Conservation (phyloP, 2,888 invertebrate species). For the Lepidocyrtinus sp. region DNA sequence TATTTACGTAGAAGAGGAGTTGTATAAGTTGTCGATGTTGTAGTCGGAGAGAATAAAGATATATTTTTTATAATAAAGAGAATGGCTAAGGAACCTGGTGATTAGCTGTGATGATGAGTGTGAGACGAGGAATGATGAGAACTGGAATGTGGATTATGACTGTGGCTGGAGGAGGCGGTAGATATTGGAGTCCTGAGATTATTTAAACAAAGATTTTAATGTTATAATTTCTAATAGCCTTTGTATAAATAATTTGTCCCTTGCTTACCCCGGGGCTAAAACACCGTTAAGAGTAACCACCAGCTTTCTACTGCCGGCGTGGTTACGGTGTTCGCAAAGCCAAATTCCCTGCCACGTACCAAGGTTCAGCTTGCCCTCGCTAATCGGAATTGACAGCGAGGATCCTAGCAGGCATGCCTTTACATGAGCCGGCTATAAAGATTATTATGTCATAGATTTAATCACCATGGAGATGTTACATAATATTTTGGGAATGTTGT, state of each 20-base stretch:
- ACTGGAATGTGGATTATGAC: slow-evolving; percentile 64
- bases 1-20: slow-evolving; percentile 18
- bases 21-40: slow-evolving; percentile 34
- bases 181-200: slow-evolving; percentile 66
- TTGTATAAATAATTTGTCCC: not conserved
- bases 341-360: slow-evolving; percentile 93
- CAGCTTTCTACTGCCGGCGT: slow-evolving; percentile 92
- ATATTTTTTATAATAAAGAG: slow-evolving; percentile 52
- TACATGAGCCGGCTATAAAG: slow-evolving; percentile 91
- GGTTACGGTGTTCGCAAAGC: slow-evolving; percentile 98
- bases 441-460: not conserved
- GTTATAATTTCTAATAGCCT: too few relatives aligned
- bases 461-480: not conserved
- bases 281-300: slow-evolving; percentile 93
- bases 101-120: slow-evolving; percentile 69
- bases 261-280: too few relatives aligned
- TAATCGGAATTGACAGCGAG: slow-evolving; percentile 95
- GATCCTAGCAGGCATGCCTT: slow-evolving; percentile 97
- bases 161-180: slow-evolving; percentile 68
- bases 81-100: slow-evolving; percentile 65
- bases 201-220: too few relatives aligned
- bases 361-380: slow-evolving; percentile 93
- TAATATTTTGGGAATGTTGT: not conserved
- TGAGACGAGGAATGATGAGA: slow-evolving; percentile 67
- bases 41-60: slow-evolving; percentile 17